Percentiles rank a stretch among this genome's conserved stretches.
These are phyloP conservation scores for Semotilus atromaculatus DNA, from an alignment of 2,797 vertebrate species.

Conservation along the genomic window DNA sequence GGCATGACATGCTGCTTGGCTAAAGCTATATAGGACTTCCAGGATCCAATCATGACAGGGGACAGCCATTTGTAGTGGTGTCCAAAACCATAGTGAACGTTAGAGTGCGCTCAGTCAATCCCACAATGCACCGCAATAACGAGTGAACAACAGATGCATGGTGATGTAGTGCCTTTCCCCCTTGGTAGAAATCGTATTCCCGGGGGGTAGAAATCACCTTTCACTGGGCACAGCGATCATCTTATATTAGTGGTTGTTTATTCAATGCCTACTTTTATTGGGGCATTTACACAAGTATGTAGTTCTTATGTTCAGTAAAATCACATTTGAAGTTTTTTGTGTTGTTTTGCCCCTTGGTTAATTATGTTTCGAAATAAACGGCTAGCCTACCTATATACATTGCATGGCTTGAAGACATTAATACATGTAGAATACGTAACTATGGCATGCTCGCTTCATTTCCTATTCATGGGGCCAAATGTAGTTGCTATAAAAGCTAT, in stretches of 20 bases:
- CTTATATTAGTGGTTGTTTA: too few relatives aligned
- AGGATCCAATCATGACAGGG: not conserved
- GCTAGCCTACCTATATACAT: not conserved
- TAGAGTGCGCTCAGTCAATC: not conserved
- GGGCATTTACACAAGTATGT: not conserved
- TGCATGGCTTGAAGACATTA: not conserved
- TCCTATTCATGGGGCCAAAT: conserved; percentile 51
- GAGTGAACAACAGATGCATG: not conserved
- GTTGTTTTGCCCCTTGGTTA: not conserved
- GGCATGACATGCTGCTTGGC: not conserved
- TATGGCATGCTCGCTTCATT: not conserved
- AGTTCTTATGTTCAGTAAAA: not conserved
- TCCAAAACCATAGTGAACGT: not conserved
- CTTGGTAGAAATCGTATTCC: too few relatives aligned
- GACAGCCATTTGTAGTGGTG: not conserved
- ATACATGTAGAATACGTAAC: not conserved
- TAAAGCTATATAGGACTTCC: not conserved
- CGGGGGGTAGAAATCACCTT: too few relatives aligned
- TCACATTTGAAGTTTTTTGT: not conserved
- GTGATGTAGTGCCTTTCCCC: too few relatives aligned
- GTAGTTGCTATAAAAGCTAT: conserved; percentile 61
- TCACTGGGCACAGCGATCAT: too few relatives aligned
- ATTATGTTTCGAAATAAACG: not conserved
- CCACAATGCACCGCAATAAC: not conserved
- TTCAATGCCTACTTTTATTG: not conserved